Evolutionary conservation across 2,113 vertebrate genomes (phyloP), one percentile per base, ranked within the genome.

Genomic region (Falco punctatus): DNA sequence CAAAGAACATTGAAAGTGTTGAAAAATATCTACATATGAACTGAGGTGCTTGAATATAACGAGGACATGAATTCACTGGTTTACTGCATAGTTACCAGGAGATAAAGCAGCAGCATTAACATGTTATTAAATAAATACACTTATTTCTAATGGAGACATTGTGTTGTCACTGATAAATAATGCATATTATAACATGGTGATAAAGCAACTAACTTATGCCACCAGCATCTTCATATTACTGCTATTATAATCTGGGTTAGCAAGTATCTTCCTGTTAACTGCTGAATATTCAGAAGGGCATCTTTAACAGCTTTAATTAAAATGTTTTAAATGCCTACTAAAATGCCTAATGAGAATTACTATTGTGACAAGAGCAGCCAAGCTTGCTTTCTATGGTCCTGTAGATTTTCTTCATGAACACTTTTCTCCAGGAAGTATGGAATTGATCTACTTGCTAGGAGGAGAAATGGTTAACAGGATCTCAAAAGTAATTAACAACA

Each of bases 231-330:
- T 88, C 30, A 20, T 35, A 61, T 40, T 86, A 77, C 12, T 77
- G 20, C 17, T 91, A 4, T 77, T 90, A 35, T 18, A 57, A 4
- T 52, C 24, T 55, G 40, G 9, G 16, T 69, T 73, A 92, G 30
- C 8, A 84, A 78, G 18, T 74, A 38, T 79, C 28, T 81, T 95
- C 79, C 42, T 92, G 30, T 85, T 82, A 78, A 52, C 24, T 54
- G 22, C 38, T 95, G 70, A 87, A 91, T 91, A 94, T 93, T 92
- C 66, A 95, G 55, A 81, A 75, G 11, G 9, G 19, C 14, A 51
- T 48, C 42, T 89, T 94, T 58, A 90, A 84, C 24, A 62, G 14
- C n/a, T 85, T 28, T 85, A 81, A 91, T 87, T 82, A 89, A 92
- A 91, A 87, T 59, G 11, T 46, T 87, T 84, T 62, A 84, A 79